Evolutionary conservation across 2,113 vertebrate genomes (phyloP), one percentile per base, ranked within the genome.

Genomic region (Cottus gobio): DNA sequence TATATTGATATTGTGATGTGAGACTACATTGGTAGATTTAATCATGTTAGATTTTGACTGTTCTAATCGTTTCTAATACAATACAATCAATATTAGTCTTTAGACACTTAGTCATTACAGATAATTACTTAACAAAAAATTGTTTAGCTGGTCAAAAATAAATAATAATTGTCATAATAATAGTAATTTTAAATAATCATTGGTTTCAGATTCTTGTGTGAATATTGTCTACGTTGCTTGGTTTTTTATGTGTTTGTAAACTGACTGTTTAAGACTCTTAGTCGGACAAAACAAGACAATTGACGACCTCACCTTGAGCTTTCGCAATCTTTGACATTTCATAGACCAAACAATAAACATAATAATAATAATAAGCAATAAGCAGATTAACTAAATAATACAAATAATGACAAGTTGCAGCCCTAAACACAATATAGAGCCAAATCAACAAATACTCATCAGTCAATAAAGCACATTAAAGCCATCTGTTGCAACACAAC

Each of bases 401-500:
- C 26, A 24, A 65, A 5, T 5, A 30, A 26, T 46, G 0, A 2
- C 9, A 22, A 16, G 8, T 13, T 52, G n/a, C n/a, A 69, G 11
- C 5, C 0, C 48, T 24, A 42, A 76, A 58, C 22, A 62, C 20
- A 36, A 26, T 28, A 42, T 15, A 37, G 2, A 67, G 36, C n/a
- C 1, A 24, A 74, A 57, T 67, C 24, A 64, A 31, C 9, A 24
- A 9, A 74, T 61, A 34, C 8, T 24, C 13, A 56, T 36, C 31
- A 71, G 60, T 65, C 24, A 6, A 67, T 42, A 68, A 77, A 69
- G 54, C 58, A 67, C 83, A 87, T 79, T 71, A 79, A 79, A 61
- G 12, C 65, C 87, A 91, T 75, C 87, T 91, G 89, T 72, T 81
- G 52, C 16, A 79, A 63, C 44, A 71, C 60, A 87, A 89, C 78